Percentiles rank a stretch among this genome's conserved stretches.
Evolutionary conservation across 2,888 invertebrate species (phyloP).

Genomic region (Zaprionus obscuricornis): DNA sequence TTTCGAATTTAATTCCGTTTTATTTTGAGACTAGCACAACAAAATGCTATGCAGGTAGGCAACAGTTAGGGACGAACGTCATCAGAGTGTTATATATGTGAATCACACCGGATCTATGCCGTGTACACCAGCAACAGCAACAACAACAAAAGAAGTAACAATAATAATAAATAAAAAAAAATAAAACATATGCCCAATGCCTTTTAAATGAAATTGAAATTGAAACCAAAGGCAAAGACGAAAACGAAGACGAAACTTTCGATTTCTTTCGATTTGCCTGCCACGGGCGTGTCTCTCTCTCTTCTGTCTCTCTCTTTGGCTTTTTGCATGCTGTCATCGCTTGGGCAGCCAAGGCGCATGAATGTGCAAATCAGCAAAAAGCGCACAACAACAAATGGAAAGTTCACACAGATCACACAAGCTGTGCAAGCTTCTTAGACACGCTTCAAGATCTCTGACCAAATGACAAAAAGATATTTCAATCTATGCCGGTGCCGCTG

Average conservation of each 20-base stretch:
- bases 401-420: conserved; percentile 35
- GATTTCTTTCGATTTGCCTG: conserved; percentile 71
- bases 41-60: conserved; percentile 30
- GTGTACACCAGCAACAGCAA: no score
- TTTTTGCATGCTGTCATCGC: conserved; percentile 62
- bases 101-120: conserved; percentile 64
- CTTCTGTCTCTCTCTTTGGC: conserved; percentile 32
- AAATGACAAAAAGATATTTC: conserved; percentile 31
- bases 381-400: conserved; percentile 45
- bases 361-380: conserved; percentile 40
- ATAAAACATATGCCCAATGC: conserved; percentile 37
- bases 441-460: conserved; percentile 1
- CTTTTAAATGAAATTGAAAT: conserved; percentile 68
- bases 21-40: conserved; percentile 31
- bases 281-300: conserved; percentile 53
- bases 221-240: conserved; percentile 50
- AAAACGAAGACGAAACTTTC: conserved; percentile 70
- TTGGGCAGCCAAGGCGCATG: conserved; percentile 56
- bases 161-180: conserved; percentile 7
- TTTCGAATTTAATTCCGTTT: conserved; percentile 32
- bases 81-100: conserved; percentile 42
- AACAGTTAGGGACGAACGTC: conserved; percentile 49
- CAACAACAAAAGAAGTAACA: conserved; percentile 9
- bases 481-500: no score
- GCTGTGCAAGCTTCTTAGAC: not conserved